phyloP scores from a whole-genome alignment of 2,797 vertebrate genomes.

The Schizothorax lantsangensis region DNA sequence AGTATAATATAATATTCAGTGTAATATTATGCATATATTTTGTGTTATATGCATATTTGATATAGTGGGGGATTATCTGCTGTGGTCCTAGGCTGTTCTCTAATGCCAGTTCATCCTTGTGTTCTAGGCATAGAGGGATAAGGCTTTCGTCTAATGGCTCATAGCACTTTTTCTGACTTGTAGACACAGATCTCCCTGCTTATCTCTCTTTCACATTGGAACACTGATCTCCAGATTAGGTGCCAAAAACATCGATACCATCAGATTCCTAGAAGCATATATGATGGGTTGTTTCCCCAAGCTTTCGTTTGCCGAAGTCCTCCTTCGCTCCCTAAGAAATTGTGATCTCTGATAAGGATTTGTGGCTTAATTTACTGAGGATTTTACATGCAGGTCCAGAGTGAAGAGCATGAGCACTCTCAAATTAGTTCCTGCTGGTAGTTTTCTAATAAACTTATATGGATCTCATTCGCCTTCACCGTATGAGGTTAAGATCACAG shows the following conservation, averaged over 20 bases:
- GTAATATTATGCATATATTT: background rate
- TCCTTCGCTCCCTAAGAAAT: conserved; percentile 75
- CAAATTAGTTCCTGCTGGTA: conserved; percentile 2
- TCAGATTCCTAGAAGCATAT: conserved; percentile 73
- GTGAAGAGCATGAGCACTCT: conserved; percentile 37
- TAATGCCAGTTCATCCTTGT: conserved; percentile 16
- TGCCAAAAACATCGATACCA: conserved; percentile 75
- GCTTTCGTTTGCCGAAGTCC: conserved; percentile 65
- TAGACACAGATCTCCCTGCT: conserved; percentile 57
- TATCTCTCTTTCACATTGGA: conserved; percentile 79
- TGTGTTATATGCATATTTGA: background rate
- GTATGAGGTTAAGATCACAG: conserved; percentile 36
- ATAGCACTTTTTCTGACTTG: conserved; percentile 34
- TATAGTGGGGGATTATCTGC: background rate
- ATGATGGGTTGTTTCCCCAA: conserved; percentile 72
- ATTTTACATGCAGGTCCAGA: conserved; percentile 39
- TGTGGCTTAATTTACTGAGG: conserved; percentile 62
- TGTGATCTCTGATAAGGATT: conserved; percentile 68
- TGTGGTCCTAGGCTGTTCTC: background rate
- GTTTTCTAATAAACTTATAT: conserved; percentile 29
- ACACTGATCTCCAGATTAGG: conserved; percentile 78
- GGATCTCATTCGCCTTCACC: conserved; percentile 3
- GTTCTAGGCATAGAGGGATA: conserved; percentile 13
- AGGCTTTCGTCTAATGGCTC: conserved; percentile 26
- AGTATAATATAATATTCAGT: background rate